Evolutionary conservation across 2,888 invertebrate species (phyloP).

Genomic region (Oscheius sp.): DNA sequence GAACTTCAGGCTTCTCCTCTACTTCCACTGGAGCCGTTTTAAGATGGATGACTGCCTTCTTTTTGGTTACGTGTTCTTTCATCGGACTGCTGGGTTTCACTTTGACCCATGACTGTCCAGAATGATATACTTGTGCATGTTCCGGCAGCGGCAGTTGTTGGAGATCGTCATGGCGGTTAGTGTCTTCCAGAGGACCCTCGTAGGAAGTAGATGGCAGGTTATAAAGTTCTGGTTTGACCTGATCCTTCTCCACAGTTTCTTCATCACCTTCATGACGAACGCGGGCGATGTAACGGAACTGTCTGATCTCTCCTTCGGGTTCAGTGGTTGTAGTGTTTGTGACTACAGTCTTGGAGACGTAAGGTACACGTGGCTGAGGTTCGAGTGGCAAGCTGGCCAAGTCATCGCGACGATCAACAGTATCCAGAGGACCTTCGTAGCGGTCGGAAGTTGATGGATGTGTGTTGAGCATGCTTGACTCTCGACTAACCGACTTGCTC

Average conservation of each 20-base stretch:
- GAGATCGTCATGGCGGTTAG: constrained; percentile 36
- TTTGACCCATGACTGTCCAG: constrained; percentile 31
- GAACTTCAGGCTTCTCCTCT: constrained; percentile 16
- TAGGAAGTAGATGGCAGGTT: constrained; percentile 35
- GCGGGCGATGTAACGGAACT: constrained; percentile 43
- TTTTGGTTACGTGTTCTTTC: constrained; percentile 16
- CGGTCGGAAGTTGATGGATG: constrained; percentile 20
- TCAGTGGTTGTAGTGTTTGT: constrained; percentile 7
- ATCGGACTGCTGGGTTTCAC: background rate
- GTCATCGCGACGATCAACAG: constrained; percentile 23
- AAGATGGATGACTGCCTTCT: constrained; percentile 28
- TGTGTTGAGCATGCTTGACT: background rate
- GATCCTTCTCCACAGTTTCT: constrained; percentile 39
- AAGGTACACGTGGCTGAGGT: background rate
- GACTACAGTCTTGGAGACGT: background rate
- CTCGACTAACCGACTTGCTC: background rate
- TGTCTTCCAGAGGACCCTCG: constrained; percentile 42
- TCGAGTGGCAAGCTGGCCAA: constrained; percentile 27
- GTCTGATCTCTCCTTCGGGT: constrained; percentile 11
- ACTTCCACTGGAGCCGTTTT: constrained; percentile 2
- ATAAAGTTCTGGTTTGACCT: constrained; percentile 40
- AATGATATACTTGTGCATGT: constrained; percentile 43
- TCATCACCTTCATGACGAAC: constrained; percentile 50
- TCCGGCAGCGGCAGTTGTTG: constrained; percentile 39
- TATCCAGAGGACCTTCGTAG: constrained; percentile 31